These are phyloP conservation scores for Tiliacea aurago DNA, from an alignment of 2,888 invertebrate species.

Conservation along the genomic window DNA sequence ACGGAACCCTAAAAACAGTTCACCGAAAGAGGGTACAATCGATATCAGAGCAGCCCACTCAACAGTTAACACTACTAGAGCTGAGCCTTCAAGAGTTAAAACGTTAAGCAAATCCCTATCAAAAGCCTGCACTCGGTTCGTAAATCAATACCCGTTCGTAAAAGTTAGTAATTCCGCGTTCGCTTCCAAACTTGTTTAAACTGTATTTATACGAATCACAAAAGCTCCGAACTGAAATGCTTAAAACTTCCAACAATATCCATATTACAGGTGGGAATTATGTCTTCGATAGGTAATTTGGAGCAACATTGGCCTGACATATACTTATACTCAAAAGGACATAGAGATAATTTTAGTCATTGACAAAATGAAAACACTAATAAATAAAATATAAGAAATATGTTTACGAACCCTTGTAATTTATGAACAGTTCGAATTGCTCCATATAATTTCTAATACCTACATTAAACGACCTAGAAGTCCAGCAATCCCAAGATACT, in stretches of 20 bases:
- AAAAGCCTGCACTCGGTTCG: slow-evolving; percentile 50
- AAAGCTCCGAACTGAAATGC: slow-evolving; percentile 6
- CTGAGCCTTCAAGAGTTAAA: slow-evolving; percentile 19
- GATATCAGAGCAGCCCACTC: slow-evolving; percentile 18
- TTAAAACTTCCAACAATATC: slow-evolving; percentile 27
- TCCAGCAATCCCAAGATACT: slow-evolving; percentile 8
- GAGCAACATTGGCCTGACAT: neutral
- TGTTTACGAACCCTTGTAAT: neutral
- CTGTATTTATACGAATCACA: slow-evolving; percentile 37
- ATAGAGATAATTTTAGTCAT: neutral
- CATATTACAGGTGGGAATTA: slow-evolving; percentile 20
- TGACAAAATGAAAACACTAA: neutral
- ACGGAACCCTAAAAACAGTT: neutral
- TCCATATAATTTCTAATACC: neutral
- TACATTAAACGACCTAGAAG: neutral
- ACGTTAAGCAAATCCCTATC: slow-evolving; percentile 43
- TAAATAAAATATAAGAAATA: neutral
- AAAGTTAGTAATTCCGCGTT: slow-evolving; percentile 59
- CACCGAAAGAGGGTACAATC: neutral
- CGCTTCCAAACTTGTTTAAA: slow-evolving; percentile 36
- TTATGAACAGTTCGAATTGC: neutral
- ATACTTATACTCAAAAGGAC: neutral
- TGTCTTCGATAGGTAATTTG: neutral
- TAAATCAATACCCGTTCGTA: slow-evolving; percentile 64
- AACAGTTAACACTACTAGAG: slow-evolving; percentile 19